phyloP scores from a whole-genome alignment of 2,888 invertebrate species.

The Dicroscelio sp. region DNA sequence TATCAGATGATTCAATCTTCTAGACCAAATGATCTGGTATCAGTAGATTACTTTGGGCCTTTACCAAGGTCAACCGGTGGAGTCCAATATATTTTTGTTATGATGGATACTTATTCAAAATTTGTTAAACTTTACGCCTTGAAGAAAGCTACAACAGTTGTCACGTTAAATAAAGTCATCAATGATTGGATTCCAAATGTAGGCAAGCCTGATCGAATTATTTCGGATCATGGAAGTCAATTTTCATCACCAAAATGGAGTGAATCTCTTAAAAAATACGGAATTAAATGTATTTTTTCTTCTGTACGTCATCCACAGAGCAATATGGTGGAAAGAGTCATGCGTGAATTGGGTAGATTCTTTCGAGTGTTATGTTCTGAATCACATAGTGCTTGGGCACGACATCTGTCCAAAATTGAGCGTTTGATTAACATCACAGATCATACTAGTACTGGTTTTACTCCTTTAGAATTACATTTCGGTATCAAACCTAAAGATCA shows the following conservation, averaged over 20 bases:
- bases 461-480: slow-evolving; percentile 50
- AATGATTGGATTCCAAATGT: not conserved
- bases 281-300: not conserved
- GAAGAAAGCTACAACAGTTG: not conserved
- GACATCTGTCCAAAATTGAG: not conserved
- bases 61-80: not conserved
- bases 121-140: not conserved
- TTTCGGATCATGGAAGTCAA: not conserved
- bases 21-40: too few relatives aligned
- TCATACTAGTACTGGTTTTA: slow-evolving; percentile 41
- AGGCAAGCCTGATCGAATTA: not conserved
- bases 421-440: slow-evolving; percentile 8
- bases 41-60: not conserved
- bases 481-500: not conserved
- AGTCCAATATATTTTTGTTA: slow-evolving; percentile 1
- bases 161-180: not conserved
- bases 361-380: not conserved
- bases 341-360: not conserved
- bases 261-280: not conserved
- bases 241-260: not conserved
- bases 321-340: not conserved
- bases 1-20: too few relatives aligned
- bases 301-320: not conserved
- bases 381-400: not conserved
- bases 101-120: not conserved